Percentiles rank a stretch among this genome's conserved stretches.
Evolutionary conservation across 2,113 vertebrate species (phyloP).

Genomic region (Bufo gargarizans): DNA sequence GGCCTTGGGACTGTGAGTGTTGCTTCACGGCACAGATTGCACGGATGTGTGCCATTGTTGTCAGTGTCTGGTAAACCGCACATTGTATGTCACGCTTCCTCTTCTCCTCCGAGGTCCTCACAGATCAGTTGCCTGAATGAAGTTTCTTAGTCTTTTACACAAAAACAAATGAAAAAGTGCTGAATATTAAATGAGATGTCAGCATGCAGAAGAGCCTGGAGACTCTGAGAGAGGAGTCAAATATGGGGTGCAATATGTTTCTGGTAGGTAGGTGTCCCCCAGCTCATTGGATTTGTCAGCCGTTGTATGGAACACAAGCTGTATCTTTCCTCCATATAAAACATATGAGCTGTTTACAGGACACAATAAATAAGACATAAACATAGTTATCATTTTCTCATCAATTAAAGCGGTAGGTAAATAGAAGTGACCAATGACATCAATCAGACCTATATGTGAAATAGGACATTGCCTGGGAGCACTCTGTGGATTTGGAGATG

Average conservation of each 20-base stretch:
- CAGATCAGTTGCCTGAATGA: slow-evolving; percentile 2
- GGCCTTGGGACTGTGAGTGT: neutral
- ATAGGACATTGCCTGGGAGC: no score
- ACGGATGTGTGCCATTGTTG: neutral
- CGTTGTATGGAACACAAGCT: neutral
- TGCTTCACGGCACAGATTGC: neutral
- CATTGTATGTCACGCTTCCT: neutral
- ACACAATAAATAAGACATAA: neutral
- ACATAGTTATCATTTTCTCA: neutral
- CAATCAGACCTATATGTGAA: no score
- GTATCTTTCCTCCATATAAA: neutral
- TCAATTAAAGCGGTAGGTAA: no score
- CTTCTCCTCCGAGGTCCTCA: neutral
- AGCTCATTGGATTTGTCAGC: neutral
- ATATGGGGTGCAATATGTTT: neutral
- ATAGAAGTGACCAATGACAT: no score
- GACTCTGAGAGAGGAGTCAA: neutral
- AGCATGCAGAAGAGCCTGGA: neutral
- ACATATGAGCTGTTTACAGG: neutral
- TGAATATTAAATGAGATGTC: neutral
- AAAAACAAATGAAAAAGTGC: neutral
- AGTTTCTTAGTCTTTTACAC: neutral
- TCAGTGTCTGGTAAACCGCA: slow-evolving; percentile 1
- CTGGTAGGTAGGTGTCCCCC: neutral
- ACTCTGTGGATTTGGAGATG: no score